A percentile compares a stretch with the other conserved stretches of the same genome.
phyloP scores from a whole-genome alignment of 2,888 invertebrate genomes.

The Torymus aiolomorphi region DNA sequence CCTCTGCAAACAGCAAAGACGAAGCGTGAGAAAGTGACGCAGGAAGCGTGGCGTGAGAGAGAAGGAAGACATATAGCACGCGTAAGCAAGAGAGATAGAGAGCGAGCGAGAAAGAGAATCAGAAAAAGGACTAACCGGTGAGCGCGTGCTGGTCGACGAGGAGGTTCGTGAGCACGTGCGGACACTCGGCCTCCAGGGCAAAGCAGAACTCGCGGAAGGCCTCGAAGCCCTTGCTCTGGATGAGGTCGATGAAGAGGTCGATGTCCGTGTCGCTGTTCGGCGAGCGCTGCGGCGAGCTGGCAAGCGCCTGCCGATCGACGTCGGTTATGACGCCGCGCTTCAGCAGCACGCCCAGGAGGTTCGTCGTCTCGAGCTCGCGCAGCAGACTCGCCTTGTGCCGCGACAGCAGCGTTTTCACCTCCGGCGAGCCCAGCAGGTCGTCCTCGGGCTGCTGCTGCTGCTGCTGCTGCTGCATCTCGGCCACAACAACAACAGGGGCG shows the following conservation, averaged over 20 bases:
- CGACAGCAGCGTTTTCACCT: conserved; percentile 80
- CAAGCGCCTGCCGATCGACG: conserved; percentile 78
- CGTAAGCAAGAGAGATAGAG: neutral
- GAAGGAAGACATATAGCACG: neutral
- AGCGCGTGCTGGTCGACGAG: conserved; percentile 69
- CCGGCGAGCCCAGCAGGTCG: conserved; percentile 72
- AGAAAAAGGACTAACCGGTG: conserved; percentile 61
- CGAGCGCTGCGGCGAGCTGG: conserved; percentile 64
- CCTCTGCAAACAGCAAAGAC: conserved; percentile 29
- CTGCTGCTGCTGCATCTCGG: conserved; percentile 25
- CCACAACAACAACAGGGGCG: conserved; percentile 7
- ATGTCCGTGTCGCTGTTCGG: conserved; percentile 63
- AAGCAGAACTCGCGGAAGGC: conserved; percentile 71
- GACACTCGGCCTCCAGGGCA: conserved; percentile 69
- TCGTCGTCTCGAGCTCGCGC: conserved; percentile 80
- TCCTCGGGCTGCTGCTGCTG: conserved; percentile 66
- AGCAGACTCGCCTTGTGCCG: conserved; percentile 81
- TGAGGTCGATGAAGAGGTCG: conserved; percentile 69
- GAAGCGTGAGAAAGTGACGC: neutral
- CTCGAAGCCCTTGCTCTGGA: conserved; percentile 69
- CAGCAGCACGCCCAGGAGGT: conserved; percentile 80
- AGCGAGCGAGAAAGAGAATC: neutral
- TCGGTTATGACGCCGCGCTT: conserved; percentile 82
- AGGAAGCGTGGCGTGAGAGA: neutral
- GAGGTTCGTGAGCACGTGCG: conserved; percentile 68